These are phyloP conservation scores for Eilema sororculum DNA, from an alignment of 2,888 invertebrate genomes.

Conservation along the genomic window DNA sequence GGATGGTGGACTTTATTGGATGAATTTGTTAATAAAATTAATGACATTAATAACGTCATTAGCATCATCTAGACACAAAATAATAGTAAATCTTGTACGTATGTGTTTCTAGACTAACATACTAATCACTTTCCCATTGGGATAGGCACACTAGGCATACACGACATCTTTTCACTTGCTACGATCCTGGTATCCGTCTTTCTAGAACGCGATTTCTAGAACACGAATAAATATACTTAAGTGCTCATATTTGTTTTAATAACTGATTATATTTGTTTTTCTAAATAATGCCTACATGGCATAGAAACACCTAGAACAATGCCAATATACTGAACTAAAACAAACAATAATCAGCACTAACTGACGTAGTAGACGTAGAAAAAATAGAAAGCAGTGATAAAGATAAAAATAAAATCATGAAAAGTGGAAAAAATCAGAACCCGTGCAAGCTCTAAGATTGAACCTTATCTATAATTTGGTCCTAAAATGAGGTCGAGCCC, in stretches of 20 bases:
- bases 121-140: conserved; percentile 1
- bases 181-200: not conserved
- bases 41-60: not conserved
- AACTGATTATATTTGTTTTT: not conserved
- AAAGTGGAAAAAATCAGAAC: too few species aligned
- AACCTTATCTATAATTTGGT: too few species aligned
- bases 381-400: too few species aligned
- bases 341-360: not conserved
- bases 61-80: not conserved
- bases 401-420: too few species aligned
- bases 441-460: too few species aligned
- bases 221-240: not conserved
- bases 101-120: not conserved
- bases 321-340: not conserved
- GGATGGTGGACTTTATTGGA: not conserved
- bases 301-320: not conserved
- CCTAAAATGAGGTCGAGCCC: too few species aligned
- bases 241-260: not conserved
- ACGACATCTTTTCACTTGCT: not conserved
- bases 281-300: not conserved
- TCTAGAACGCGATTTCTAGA: not conserved
- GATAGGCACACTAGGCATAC: not conserved
- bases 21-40: not conserved
- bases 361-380: not conserved
- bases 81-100: not conserved